A percentile compares a stretch with the other conserved stretches of the same genome.
Evolutionary conservation across 2,888 invertebrate genomes (phyloP).

Genomic region (Macrosoma leucophasiata): DNA sequence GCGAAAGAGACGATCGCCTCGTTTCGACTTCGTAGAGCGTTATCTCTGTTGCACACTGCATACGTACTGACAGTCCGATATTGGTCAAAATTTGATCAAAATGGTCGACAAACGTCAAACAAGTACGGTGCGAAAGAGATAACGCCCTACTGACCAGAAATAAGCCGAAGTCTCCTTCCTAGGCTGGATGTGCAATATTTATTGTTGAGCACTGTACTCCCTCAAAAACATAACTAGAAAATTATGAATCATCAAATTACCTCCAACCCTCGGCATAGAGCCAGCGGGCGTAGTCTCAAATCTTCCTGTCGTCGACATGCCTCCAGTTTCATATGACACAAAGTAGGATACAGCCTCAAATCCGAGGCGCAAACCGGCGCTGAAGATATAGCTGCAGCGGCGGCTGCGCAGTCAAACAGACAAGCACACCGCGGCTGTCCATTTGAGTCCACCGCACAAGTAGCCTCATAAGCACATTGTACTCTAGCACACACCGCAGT

Average conservation of each 20-base stretch:
- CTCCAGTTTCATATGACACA: conserved; percentile 90
- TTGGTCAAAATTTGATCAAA: too few species aligned
- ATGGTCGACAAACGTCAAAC: too few species aligned
- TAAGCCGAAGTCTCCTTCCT: too few species aligned
- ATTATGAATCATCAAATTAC: conserved; percentile 61
- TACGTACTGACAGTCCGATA: too few species aligned
- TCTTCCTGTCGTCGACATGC: conserved; percentile 89
- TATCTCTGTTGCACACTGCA: too few species aligned
- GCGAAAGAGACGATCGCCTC: too few species aligned
- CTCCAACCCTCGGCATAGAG: conserved; percentile 86
- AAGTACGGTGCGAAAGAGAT: too few species aligned
- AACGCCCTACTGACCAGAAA: too few species aligned
- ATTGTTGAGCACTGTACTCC: too few species aligned
- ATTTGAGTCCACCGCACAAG: conserved; percentile 86
- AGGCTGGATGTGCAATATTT: too few species aligned
- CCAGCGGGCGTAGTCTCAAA: conserved; percentile 83
- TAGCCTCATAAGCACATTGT: conserved; percentile 89
- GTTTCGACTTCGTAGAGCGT: too few species aligned
- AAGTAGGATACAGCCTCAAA: conserved; percentile 83
- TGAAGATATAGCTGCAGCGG: conserved; percentile 65
- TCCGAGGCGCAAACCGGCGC: conserved; percentile 90
- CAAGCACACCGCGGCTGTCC: conserved; percentile 81
- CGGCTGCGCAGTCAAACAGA: conserved; percentile 83
- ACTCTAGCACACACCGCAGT: conserved; percentile 86
- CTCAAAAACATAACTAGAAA: too few species aligned